Evolutionary conservation across 2,888 invertebrate species (phyloP).

Genomic region (Eupsilia transversa): DNA sequence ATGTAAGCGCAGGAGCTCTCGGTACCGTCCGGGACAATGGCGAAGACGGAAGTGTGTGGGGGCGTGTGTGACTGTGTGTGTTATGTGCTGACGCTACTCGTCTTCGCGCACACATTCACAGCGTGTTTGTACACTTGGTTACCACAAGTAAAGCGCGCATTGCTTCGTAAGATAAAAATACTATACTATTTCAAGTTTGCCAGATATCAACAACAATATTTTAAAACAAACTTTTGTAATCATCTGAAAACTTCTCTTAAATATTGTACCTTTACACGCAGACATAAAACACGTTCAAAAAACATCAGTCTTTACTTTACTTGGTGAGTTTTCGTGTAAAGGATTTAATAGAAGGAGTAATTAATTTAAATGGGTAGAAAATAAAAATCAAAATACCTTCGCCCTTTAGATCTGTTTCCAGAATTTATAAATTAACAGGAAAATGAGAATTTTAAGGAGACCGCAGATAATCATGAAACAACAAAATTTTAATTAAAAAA

Average conservation of each 20-base stretch:
- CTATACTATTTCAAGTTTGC: neutral
- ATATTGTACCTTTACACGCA: neutral
- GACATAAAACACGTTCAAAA: neutral
- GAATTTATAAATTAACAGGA: slow-evolving; percentile 14
- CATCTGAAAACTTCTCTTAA: neutral
- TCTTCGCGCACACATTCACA: too few relatives aligned
- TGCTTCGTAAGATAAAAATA: too few relatives aligned
- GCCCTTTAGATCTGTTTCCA: slow-evolving; percentile 1
- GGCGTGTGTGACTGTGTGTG: too few relatives aligned
- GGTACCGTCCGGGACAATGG: too few relatives aligned
- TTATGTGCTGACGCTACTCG: too few relatives aligned
- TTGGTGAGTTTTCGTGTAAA: neutral
- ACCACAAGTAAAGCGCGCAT: too few relatives aligned
- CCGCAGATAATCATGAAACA: slow-evolving; percentile 39
- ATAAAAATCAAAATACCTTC: neutral
- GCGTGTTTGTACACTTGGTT: too few relatives aligned
- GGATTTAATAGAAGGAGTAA: neutral
- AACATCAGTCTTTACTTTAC: neutral
- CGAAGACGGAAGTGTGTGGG: too few relatives aligned
- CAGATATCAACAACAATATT: neutral
- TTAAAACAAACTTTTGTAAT: slow-evolving; percentile 20
- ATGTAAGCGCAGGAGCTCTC: too few relatives aligned
- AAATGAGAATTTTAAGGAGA: slow-evolving; percentile 18
- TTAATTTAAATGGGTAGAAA: neutral
- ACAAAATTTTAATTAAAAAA: slow-evolving; percentile 23